Evolutionary conservation across 2,888 invertebrate genomes (phyloP).

Genomic region (Eilema griseolum): DNA sequence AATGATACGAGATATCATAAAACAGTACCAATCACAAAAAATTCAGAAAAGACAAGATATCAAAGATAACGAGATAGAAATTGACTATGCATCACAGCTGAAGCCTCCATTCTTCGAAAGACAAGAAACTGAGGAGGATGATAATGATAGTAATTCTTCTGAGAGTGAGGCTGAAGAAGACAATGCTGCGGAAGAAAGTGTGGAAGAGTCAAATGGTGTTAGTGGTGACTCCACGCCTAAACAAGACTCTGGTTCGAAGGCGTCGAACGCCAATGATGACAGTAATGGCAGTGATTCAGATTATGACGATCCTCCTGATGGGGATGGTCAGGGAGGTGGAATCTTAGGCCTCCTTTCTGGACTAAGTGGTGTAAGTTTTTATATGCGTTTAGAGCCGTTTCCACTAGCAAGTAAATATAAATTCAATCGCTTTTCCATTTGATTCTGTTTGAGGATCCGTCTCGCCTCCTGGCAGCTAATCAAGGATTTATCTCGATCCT

Average conservation of each 20-base stretch:
- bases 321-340: constrained; percentile 82
- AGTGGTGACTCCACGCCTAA: constrained; percentile 54
- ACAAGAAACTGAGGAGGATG: constrained; percentile 62
- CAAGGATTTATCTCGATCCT: too few relatives aligned
- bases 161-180: constrained; percentile 48
- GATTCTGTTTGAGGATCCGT: too few relatives aligned
- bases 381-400: neutral
- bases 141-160: constrained; percentile 42
- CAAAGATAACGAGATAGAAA: constrained; percentile 66
- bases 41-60: constrained; percentile 58
- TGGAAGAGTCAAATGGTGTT: constrained; percentile 52
- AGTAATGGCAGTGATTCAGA: constrained; percentile 58
- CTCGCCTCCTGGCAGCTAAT: too few relatives aligned
- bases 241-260: constrained; percentile 60
- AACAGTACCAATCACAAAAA: constrained; percentile 22
- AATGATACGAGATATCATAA: constrained; percentile 26
- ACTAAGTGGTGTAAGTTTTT: constrained; percentile 77
- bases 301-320: constrained; percentile 77
- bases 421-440: too few relatives aligned
- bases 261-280: constrained; percentile 36
- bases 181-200: constrained; percentile 62
- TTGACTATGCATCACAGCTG: constrained; percentile 56
- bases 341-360: constrained; percentile 79
- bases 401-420: neutral
- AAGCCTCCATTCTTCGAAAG: constrained; percentile 65